A percentile compares a stretch with the other conserved stretches of the same genome.
Conservation (phyloP, 2,888 invertebrate genomes). For the Operophtera brumata region DNA sequence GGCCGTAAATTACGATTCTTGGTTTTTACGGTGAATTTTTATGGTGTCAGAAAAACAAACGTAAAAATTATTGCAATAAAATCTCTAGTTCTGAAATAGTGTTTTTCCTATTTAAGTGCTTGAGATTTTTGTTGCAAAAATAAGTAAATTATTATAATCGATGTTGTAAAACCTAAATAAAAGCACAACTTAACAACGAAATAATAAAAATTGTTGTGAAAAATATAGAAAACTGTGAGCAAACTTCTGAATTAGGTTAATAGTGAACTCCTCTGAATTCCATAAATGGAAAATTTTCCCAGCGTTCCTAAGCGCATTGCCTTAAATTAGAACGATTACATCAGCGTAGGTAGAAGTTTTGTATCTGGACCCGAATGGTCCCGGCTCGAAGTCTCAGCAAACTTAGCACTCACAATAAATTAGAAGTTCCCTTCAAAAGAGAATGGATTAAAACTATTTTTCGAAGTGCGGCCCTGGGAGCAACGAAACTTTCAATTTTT, state of each 20-base stretch:
- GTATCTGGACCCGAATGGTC: conserved; percentile 60
- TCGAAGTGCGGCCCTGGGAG: conserved; percentile 64
- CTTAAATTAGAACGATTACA: conserved; percentile 61
- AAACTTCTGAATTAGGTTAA: conserved; percentile 22
- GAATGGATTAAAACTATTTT: conserved; percentile 79
- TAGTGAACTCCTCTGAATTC: conserved; percentile 19
- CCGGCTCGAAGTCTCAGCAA: conserved; percentile 40
- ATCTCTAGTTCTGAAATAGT: conserved; percentile 15
- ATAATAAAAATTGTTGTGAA: not conserved
- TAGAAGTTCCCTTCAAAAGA: conserved; percentile 74
- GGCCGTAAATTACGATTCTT: conserved; percentile 30
- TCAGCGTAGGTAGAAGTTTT: conserved; percentile 64
- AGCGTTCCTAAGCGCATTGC: conserved; percentile 54
- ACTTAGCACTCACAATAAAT: conserved; percentile 80
- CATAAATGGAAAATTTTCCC: conserved; percentile 35
- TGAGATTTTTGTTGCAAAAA: conserved; percentile 21
- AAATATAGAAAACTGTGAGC: conserved; percentile 6
- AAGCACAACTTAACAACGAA: not conserved
- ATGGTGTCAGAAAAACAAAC: conserved; percentile 32
- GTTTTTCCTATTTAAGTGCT: conserved; percentile 29
- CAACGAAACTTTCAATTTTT: conserved; percentile 77
- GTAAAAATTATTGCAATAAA: conserved; percentile 19
- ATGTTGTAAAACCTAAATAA: conserved; percentile 6
- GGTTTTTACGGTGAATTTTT: conserved; percentile 33
- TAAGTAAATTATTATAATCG: conserved; percentile 15